Base-by-base conservation (phyloP, 2,113 vertebrate species). In the Tursiops truncatus region DNA sequence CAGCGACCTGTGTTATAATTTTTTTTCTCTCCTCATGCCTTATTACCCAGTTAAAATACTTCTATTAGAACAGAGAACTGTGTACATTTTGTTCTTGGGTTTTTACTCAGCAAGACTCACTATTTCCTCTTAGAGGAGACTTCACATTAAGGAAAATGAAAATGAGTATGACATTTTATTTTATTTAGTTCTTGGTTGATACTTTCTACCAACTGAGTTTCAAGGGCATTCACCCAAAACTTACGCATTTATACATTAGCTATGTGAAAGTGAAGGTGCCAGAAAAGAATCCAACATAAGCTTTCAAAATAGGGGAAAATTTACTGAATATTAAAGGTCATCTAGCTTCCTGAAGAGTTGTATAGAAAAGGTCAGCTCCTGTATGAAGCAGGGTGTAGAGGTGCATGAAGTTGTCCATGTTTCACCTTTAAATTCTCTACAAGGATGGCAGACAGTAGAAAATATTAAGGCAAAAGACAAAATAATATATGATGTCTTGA, bases 31-130 rank as follows among this genome's bases (percentile, higher is more conserved):
- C 90, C n/a, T 90, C 53, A 96, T 90, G 92, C 63, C n/a, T 96
- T 97, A 90, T 97, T 97, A 86, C 62, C 65, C 33, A 92, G 94
- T 96, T 96, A 95, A 97, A 96, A 96, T 87, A 80, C 87, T 96
- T 97, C 94, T 33, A 70, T 95, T 96, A 94, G 77, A 89, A 58
- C 47, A 73, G 26, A 89, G 70, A 89, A 82, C 31, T 85, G 26
- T 81, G 83, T 38, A 44, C 18, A 84, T 90, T 97, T 97, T 96
- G 31, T 97, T 97, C 47, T 83, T 96, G n/a, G 44, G 38, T 90
- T 97, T 97, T 95, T 70, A 87, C 53, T 97, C 25, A 73, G 47
- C 11, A 67, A 71, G 41, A 92, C 12, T 83, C 53, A 89, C 41
- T 86, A 28, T 68, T 97, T 93, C 60, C 44, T 86, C 44, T 83